These are phyloP conservation scores for Sula dactylatra DNA, from an alignment of 2,113 vertebrate genomes.

Conservation along the genomic window DNA sequence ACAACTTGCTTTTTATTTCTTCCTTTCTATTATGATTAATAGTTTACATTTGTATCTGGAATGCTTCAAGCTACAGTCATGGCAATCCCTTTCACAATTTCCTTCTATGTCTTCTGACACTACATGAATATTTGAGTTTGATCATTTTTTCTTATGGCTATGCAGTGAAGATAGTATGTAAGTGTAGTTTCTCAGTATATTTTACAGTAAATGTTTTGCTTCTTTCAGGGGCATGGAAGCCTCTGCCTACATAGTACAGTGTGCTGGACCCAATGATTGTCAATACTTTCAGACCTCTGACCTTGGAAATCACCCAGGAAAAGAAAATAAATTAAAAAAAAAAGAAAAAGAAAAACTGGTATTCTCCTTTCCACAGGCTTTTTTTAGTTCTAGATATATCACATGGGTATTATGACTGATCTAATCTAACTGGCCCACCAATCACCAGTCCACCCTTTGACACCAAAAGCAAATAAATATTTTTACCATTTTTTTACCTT, in stretches of 20 bases:
- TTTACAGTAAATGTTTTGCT: background rate
- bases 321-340: background rate
- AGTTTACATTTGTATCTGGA: constrained; percentile 7
- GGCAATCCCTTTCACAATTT: constrained; percentile 4
- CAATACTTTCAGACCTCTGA: background rate
- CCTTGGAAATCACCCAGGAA: background rate
- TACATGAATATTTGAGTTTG: background rate
- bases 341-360: background rate
- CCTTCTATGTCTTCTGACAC: background rate
- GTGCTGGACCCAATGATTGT: background rate
- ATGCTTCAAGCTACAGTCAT: background rate
- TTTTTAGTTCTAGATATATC: background rate
- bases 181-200: background rate
- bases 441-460: background rate
- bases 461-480: background rate
- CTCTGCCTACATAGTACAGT: background rate
- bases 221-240: background rate
- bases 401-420: background rate
- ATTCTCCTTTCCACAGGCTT: background rate
- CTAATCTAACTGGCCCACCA: background rate
- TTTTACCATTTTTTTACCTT: no score
- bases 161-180: background rate
- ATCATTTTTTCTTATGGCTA: background rate
- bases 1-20: background rate
- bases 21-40: constrained; percentile 41